A percentile compares a stretch with the other conserved stretches of the same genome.
Evolutionary conservation across 2,888 invertebrate genomes (phyloP).

Genomic region (Euzetes globulus): DNA sequence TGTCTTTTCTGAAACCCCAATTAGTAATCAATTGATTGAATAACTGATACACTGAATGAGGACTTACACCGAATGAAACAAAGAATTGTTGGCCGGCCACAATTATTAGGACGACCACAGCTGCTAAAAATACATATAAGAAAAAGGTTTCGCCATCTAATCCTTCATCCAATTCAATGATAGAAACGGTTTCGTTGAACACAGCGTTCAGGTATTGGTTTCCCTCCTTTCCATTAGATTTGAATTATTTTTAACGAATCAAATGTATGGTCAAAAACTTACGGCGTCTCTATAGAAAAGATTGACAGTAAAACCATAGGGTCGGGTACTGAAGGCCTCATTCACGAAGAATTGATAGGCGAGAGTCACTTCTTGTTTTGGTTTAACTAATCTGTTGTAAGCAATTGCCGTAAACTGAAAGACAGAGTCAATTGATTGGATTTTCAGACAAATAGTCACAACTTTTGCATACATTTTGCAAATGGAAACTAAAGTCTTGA

Average conservation of each 20-base stretch:
- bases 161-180: conserved; percentile 92
- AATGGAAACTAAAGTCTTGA: conserved; percentile 95
- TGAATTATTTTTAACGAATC: neutral
- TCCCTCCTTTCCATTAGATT: conserved; percentile 30
- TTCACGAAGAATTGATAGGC: conserved; percentile 90
- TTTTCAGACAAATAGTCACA: neutral
- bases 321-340: conserved; percentile 92
- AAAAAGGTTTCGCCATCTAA: conserved; percentile 98
- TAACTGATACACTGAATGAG: neutral
- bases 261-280: conserved; percentile 43
- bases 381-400: conserved; percentile 78
- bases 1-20: conserved; percentile 46
- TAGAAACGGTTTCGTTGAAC: conserved; percentile 94
- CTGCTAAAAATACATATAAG: conserved; percentile 88
- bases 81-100: conserved; percentile 77
- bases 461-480: conserved; percentile 65
- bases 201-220: conserved; percentile 37
- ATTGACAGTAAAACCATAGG: conserved; percentile 89
- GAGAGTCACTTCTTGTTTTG: conserved; percentile 85
- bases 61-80: conserved; percentile 63
- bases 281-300: conserved; percentile 78
- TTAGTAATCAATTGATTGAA: conserved; percentile 4
- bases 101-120: conserved; percentile 72
- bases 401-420: conserved; percentile 74
- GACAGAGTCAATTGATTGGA: neutral